phyloP scores from a whole-genome alignment of 92 coral and sea anemone genomes.

The Palythoa heliodiscus region DNA sequence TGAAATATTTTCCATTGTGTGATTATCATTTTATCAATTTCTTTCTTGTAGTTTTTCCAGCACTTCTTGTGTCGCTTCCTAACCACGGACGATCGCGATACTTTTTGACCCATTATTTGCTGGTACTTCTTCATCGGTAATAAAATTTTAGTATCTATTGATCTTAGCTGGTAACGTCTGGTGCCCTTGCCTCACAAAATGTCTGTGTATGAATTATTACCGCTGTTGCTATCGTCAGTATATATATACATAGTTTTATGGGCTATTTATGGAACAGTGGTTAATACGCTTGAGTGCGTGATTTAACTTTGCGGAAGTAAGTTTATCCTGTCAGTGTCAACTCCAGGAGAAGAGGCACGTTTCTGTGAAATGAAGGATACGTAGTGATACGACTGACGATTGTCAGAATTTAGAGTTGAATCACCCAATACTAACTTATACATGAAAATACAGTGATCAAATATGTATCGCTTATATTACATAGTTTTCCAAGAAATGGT shows the following conservation, averaged over 20 bases:
- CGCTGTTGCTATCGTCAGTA: neutral
- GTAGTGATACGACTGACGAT: no score
- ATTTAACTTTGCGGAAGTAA: neutral
- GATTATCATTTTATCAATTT: slow-evolving; percentile 15
- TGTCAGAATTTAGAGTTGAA: no score
- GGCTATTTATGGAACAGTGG: neutral
- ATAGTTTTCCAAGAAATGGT: no score
- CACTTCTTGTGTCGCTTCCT: slow-evolving; percentile 26
- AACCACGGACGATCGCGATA: slow-evolving; percentile 10
- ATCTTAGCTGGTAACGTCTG: neutral
- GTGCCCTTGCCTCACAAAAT: neutral
- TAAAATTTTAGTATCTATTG: no score
- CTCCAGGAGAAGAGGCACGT: neutral
- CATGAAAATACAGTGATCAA: no score
- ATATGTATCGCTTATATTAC: no score
- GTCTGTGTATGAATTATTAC: neutral
- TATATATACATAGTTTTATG: neutral
- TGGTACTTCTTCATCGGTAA: neutral
- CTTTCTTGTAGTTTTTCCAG: slow-evolving; percentile 33
- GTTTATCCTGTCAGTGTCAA: neutral
- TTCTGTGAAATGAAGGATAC: neutral
- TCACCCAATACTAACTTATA: no score
- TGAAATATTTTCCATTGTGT: slow-evolving; percentile 18
- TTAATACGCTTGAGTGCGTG: neutral
- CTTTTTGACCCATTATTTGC: slow-evolving; percentile 23